These are phyloP conservation scores for Apotomis turbidana DNA, from an alignment of 2,888 invertebrate genomes.

Conservation along the genomic window DNA sequence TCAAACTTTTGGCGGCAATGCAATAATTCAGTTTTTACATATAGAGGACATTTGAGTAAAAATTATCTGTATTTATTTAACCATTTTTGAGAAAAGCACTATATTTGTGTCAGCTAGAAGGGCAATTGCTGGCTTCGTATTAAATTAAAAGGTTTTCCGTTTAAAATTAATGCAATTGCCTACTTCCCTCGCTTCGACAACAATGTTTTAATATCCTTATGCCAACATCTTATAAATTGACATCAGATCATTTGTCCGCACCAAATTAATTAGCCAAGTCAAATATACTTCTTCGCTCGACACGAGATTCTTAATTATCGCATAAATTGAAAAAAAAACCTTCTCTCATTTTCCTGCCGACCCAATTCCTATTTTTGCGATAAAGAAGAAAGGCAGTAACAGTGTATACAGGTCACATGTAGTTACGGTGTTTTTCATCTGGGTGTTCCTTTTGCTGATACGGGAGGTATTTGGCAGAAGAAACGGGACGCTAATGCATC, in stretches of 20 bases:
- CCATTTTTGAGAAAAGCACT: no score
- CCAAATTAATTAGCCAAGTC: constrained; percentile 18
- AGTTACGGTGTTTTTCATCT: constrained; percentile 14
- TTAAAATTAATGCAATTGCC: no score
- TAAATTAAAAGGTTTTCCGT: no score
- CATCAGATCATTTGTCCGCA: background rate
- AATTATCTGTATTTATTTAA: no score
- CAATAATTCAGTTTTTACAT: no score
- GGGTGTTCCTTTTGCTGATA: constrained; percentile 15
- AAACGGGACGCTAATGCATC: constrained; percentile 41
- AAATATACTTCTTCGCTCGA: constrained; percentile 9
- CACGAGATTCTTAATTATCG: constrained; percentile 21
- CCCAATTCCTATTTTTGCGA: constrained; percentile 12
- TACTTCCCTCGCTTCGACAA: no score
- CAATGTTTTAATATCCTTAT: no score
- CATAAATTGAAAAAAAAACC: constrained; percentile 22
- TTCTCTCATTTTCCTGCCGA: constrained; percentile 11
- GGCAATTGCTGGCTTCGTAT: no score
- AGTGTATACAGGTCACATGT: background rate
- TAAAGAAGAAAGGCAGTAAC: background rate
- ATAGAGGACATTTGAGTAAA: no score
- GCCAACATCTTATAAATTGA: background rate
- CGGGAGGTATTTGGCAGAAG: constrained; percentile 36
- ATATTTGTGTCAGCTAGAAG: no score
- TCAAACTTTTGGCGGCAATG: no score